Percentiles rank a stretch among this genome's conserved stretches.
These are phyloP conservation scores for Myotis lucifugus DNA, from an alignment of 2,113 vertebrate species.

Conservation along the genomic window DNA sequence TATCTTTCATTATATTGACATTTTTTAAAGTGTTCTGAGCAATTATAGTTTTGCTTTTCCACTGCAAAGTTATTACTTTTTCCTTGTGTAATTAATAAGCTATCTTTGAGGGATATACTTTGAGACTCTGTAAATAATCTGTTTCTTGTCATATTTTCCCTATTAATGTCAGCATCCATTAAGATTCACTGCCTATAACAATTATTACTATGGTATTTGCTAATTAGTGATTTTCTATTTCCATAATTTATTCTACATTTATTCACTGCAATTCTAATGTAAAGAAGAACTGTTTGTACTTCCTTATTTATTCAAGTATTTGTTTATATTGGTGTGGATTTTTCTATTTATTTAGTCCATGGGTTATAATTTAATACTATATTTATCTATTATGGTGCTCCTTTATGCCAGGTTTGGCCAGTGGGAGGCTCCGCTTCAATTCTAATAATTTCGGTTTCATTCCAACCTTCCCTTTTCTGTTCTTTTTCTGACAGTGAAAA, in stretches of 20 bases:
- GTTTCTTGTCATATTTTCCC: neutral
- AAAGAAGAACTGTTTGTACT: constrained; percentile 2
- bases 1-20: neutral
- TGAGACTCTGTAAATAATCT: neutral
- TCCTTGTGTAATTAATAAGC: neutral
- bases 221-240: constrained; percentile 9
- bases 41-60: constrained; percentile 22
- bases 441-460: neutral
- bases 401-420: neutral
- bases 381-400: neutral
- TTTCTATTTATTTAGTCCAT: neutral
- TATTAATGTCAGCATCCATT: neutral
- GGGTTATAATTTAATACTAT: neutral
- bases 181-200: neutral
- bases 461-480: neutral
- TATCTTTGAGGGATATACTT: neutral
- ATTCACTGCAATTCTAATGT: constrained; percentile 7
- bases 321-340: neutral
- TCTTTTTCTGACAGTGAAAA: constrained; percentile 29
- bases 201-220: neutral
- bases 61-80: neutral
- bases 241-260: neutral
- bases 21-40: neutral
- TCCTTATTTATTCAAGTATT: neutral
- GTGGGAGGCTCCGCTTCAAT: neutral